phyloP scores from a whole-genome alignment of 2,888 invertebrate species.

The Drosophila subquinaria region DNA sequence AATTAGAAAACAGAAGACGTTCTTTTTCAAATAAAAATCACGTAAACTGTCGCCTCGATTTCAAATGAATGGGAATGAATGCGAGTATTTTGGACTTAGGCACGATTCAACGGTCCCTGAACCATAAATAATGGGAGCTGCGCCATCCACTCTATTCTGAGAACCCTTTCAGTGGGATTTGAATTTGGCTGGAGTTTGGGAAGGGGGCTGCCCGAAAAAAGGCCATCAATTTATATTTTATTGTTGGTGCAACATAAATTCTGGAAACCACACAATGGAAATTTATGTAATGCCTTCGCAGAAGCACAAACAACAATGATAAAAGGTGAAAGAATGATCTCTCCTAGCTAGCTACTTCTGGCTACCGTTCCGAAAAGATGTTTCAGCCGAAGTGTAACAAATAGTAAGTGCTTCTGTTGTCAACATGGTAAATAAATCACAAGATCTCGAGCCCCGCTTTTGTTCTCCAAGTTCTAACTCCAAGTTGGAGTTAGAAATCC shows the following conservation, averaged over 20 bases:
- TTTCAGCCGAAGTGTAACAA: slow-evolving; percentile 44
- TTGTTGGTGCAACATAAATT: slow-evolving; percentile 65
- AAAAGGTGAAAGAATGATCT: slow-evolving; percentile 35
- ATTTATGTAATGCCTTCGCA: slow-evolving; percentile 76
- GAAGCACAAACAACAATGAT: slow-evolving; percentile 54
- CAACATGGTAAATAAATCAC: slow-evolving; percentile 66
- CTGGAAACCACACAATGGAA: slow-evolving; percentile 69
- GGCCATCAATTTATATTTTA: slow-evolving; percentile 61
- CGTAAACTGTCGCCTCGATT: slow-evolving; percentile 76
- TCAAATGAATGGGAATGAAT: slow-evolving; percentile 66
- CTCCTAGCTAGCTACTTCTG: slow-evolving; percentile 2
- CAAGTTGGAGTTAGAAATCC: slow-evolving; percentile 90
- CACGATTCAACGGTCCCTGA: slow-evolving; percentile 66
- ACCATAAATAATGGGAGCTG: slow-evolving; percentile 72
- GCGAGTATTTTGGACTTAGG: slow-evolving; percentile 68
- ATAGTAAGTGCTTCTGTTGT: slow-evolving; percentile 70
- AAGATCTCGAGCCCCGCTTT: neutral
- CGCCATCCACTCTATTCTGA: slow-evolving; percentile 56
- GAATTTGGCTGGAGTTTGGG: neutral
- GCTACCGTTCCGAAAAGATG: slow-evolving; percentile 62
- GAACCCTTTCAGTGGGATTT: slow-evolving; percentile 61
- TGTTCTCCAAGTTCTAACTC: neutral
- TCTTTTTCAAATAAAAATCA: slow-evolving; percentile 76
- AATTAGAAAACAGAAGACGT: slow-evolving; percentile 62
- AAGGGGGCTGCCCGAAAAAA: slow-evolving; percentile 23